Conservation (phyloP, 2,797 vertebrate genomes). For the Zenarchopterus dispar region DNA sequence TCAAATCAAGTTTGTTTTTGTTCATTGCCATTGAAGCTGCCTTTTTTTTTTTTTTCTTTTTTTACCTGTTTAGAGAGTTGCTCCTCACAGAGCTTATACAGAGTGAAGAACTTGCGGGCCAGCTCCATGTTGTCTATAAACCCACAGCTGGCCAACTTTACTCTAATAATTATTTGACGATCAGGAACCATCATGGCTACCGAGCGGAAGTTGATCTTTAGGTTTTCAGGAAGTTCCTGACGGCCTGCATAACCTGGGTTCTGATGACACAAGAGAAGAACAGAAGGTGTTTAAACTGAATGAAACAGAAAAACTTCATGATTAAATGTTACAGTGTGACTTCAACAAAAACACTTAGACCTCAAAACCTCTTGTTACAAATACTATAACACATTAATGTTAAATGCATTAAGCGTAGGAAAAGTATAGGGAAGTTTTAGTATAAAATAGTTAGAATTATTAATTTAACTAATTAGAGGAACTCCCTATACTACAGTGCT, state of each 20-base stretch:
- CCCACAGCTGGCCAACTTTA: constrained; percentile 96
- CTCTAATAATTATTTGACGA: constrained; percentile 96
- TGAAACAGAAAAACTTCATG: not conserved
- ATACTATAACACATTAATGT: not conserved
- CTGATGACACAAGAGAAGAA: constrained; percentile 67
- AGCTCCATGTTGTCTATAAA: constrained; percentile 92
- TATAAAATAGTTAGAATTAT: too few species aligned
- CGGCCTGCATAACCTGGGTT: constrained; percentile 96
- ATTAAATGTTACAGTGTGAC: not conserved
- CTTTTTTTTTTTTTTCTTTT: not conserved
- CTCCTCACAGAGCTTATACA: constrained; percentile 97
- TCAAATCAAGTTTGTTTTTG: too few species aligned
- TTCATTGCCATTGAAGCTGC: too few species aligned
- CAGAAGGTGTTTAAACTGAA: not conserved
- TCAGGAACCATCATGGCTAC: constrained; percentile 99
- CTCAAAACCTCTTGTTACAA: not conserved
- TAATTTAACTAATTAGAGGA: too few species aligned
- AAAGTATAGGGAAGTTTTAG: too few species aligned
- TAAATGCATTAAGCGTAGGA: too few species aligned
- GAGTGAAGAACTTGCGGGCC: constrained; percentile 93
- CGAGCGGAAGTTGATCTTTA: constrained; percentile 96
- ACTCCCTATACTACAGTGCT: too few species aligned
- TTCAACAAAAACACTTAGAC: not conserved
- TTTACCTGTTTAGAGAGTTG: constrained; percentile 97
- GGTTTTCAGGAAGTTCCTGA: constrained; percentile 96